phyloP scores from a whole-genome alignment of 2,888 invertebrate species.

The Tetropium fuscum region DNA sequence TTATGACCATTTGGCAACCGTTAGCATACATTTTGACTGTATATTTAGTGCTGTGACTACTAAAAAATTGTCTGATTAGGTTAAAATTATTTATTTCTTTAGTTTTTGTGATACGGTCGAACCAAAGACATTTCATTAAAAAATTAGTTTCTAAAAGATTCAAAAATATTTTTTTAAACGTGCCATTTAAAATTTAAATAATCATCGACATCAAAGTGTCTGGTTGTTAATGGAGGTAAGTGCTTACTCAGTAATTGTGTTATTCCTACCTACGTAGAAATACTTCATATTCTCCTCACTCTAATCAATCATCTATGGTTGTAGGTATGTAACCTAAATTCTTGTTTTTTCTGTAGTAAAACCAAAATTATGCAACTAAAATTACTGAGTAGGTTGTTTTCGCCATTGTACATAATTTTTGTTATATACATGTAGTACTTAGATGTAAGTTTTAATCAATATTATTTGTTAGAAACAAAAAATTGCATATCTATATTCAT shows the following conservation, averaged over 20 bases:
- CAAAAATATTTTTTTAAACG: conserved; percentile 58
- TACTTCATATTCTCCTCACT: conserved; percentile 5
- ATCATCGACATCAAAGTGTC: conserved; percentile 50
- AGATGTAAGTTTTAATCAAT: conserved; percentile 50
- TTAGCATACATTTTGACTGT: conserved; percentile 62
- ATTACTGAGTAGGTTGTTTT: conserved; percentile 31
- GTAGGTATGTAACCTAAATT: neutral
- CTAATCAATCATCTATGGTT: neutral
- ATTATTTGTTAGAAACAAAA: conserved; percentile 53
- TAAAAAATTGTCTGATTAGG: conserved; percentile 63
- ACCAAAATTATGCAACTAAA: neutral
- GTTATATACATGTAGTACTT: conserved; percentile 51
- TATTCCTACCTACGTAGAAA: neutral
- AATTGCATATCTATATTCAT: conserved; percentile 64
- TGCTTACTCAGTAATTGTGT: conserved; percentile 8
- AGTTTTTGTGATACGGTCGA: conserved; percentile 65
- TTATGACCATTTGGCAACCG: conserved; percentile 58
- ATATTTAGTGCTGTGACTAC: conserved; percentile 67
- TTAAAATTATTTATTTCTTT: conserved; percentile 61
- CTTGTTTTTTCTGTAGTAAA: neutral
- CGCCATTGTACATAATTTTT: conserved; percentile 48
- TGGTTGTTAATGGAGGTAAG: conserved; percentile 40
- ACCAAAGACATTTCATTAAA: conserved; percentile 61
- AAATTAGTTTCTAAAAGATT: conserved; percentile 50
- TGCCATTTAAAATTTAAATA: conserved; percentile 55